Conservation (phyloP, 2,888 invertebrate genomes). For the Pristionchus fissidentatus region DNA sequence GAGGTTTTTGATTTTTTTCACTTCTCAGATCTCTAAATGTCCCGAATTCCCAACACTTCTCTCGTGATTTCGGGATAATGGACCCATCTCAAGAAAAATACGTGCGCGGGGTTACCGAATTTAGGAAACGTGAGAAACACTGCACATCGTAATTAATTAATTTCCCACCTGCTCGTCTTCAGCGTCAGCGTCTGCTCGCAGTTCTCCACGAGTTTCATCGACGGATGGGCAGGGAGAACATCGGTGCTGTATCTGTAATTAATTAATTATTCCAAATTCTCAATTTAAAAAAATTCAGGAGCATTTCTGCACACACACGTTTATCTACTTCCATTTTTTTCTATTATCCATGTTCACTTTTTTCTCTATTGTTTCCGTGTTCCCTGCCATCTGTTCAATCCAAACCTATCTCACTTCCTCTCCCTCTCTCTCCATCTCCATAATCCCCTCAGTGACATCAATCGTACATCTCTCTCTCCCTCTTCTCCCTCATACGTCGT, state of each 20-base stretch:
- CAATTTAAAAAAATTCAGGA: too few species aligned
- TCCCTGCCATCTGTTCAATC: neutral
- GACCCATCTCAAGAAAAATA: too few species aligned
- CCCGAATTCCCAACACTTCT: too few species aligned
- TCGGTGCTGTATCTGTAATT: conserved; percentile 66
- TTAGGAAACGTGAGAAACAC: too few species aligned
- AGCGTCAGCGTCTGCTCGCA: conserved; percentile 88
- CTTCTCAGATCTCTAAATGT: too few species aligned
- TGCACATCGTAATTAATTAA: neutral
- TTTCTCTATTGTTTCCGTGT: neutral
- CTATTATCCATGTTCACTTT: neutral
- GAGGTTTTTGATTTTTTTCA: too few species aligned
- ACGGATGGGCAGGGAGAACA: conserved; percentile 86
- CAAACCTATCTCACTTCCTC: neutral
- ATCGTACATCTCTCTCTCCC: neutral
- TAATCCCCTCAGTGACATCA: conserved; percentile 23
- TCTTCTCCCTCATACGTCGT: conserved; percentile 3
- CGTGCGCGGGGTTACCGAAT: too few species aligned
- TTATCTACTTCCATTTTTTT: neutral
- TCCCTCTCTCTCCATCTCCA: conserved; percentile 5
- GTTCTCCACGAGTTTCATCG: conserved; percentile 85
- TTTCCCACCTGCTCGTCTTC: conserved; percentile 58
- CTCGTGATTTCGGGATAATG: too few species aligned
- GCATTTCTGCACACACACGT: neutral
- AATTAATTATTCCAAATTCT: neutral